These are phyloP conservation scores for Thymallus thymallus DNA, from an alignment of 2,113 vertebrate species.

Conservation along the genomic window DNA sequence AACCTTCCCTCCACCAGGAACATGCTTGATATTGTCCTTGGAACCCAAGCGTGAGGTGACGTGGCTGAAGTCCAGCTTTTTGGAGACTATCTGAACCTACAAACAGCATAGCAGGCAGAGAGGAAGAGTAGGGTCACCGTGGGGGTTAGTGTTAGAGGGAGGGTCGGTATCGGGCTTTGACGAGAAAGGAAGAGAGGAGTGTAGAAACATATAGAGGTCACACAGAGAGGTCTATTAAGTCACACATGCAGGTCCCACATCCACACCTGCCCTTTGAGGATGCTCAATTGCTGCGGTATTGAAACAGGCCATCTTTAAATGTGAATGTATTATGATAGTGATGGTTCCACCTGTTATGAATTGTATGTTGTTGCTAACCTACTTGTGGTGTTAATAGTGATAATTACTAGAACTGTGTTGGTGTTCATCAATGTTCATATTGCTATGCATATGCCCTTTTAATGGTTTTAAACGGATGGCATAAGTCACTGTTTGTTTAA, in stretches of 20 bases:
- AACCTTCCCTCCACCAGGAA: constrained; percentile 99
- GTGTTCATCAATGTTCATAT: too few species aligned
- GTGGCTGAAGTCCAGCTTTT: constrained; percentile 99
- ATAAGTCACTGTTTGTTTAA: background rate
- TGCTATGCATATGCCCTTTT: too few species aligned
- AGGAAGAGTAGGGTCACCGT: constrained; percentile 29
- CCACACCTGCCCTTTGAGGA: background rate
- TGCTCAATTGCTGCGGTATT: too few species aligned
- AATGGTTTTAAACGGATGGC: too few species aligned
- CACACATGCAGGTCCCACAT: constrained; percentile 15
- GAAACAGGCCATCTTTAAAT: too few species aligned
- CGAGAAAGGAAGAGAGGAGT: constrained; percentile 9
- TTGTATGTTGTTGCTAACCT: too few species aligned
- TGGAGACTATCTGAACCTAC: constrained; percentile 98
- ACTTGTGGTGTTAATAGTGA: too few species aligned
- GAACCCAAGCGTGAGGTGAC: constrained; percentile 98
- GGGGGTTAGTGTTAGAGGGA: background rate
- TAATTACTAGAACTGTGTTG: too few species aligned
- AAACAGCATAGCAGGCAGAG: constrained; percentile 78
- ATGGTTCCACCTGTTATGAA: too few species aligned
- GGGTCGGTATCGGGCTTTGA: background rate
- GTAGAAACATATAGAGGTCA: constrained; percentile 38
- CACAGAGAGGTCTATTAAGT: background rate
- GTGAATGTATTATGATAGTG: too few species aligned
- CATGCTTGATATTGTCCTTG: constrained; percentile 99